These are phyloP conservation scores for Hemicrepidius hirtus DNA, from an alignment of 2,888 invertebrate species.

Conservation along the genomic window DNA sequence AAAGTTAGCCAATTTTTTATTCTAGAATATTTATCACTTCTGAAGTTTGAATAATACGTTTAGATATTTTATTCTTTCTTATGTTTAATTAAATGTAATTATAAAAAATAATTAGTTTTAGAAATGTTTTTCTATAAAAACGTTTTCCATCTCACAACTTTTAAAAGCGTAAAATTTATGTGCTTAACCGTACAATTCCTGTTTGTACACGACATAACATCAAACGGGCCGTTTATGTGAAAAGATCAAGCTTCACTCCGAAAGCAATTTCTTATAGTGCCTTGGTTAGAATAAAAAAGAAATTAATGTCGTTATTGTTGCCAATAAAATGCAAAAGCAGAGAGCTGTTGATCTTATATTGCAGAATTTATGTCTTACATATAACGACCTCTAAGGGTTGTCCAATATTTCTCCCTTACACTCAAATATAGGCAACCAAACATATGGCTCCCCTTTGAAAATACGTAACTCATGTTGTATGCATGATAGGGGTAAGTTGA, in stretches of 20 bases:
- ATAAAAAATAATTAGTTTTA: too few species aligned
- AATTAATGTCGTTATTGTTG: conserved; percentile 61
- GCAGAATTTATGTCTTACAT: conserved; percentile 56
- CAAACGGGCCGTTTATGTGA: conserved; percentile 51
- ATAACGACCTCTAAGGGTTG: conserved; percentile 51
- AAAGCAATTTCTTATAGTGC: conserved; percentile 59
- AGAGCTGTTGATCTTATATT: conserved; percentile 63
- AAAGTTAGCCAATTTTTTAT: not conserved
- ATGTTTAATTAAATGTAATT: too few species aligned
- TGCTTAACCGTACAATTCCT: conserved; percentile 34
- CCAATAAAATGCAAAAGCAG: conserved; percentile 62
- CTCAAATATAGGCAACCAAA: conserved; percentile 14
- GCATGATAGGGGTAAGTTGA: not conserved
- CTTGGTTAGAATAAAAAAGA: conserved; percentile 60
- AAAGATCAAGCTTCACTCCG: conserved; percentile 51
- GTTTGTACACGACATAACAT: conserved; percentile 30
- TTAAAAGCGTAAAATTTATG: conserved; percentile 12
- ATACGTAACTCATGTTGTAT: not conserved
- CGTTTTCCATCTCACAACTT: not conserved
- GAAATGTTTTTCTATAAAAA: not conserved
- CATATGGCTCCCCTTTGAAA: not conserved
- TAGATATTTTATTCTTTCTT: too few species aligned
- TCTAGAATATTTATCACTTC: not conserved
- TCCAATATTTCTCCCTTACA: conserved; percentile 29
- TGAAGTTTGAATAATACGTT: too few species aligned